Evolutionary conservation across 2,888 invertebrate species (phyloP).

Genomic region (Hyposoter dolosus): DNA sequence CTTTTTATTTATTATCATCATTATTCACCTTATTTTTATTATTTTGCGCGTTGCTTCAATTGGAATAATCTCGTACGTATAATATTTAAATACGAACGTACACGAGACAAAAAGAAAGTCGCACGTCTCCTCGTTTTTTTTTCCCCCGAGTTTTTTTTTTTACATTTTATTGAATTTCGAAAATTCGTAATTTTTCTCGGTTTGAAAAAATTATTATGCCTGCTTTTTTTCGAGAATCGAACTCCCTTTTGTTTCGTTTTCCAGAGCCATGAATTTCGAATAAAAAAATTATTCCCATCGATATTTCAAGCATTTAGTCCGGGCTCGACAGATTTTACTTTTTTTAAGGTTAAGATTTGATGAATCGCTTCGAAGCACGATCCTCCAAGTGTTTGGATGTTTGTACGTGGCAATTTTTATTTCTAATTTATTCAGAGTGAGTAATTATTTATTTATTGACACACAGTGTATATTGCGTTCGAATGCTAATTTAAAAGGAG

Average conservation of each 20-base stretch:
- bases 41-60: background rate
- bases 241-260: background rate
- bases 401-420: slow-evolving; percentile 30
- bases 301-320: background rate
- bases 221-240: background rate
- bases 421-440: slow-evolving; percentile 18
- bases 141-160: slow-evolving; percentile 1
- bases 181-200: slow-evolving; percentile 50
- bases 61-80: slow-evolving; percentile 53
- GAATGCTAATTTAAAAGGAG: slow-evolving; percentile 20
- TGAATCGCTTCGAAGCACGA: background rate
- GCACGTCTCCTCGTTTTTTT: background rate
- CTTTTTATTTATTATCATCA: slow-evolving; percentile 19
- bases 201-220: slow-evolving; percentile 27
- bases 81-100: slow-evolving; percentile 58
- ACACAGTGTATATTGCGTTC: background rate
- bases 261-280: background rate
- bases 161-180: slow-evolving; percentile 21
- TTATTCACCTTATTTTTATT: slow-evolving; percentile 8
- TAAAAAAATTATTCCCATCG: background rate
- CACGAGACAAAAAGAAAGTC: slow-evolving; percentile 32
- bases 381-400: background rate
- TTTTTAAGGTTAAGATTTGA: background rate
- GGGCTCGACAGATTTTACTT: background rate
- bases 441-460: slow-evolving; percentile 29